Conservation (phyloP, 2,888 invertebrate species). For the Girardia tigrina region DNA sequence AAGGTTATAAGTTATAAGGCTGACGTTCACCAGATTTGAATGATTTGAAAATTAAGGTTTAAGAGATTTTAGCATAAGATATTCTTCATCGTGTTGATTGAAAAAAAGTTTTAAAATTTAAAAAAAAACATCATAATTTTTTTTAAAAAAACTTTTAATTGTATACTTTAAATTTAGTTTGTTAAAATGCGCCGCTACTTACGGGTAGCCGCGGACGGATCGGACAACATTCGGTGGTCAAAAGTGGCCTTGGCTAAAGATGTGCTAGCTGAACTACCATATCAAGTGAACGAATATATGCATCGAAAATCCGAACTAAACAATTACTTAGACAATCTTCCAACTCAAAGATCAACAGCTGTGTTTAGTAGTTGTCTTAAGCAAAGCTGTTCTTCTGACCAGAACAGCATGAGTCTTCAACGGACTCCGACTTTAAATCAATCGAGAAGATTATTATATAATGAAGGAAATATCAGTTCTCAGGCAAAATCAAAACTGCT, state of each 20-base stretch:
- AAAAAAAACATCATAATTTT: no score
- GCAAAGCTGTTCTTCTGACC: background rate
- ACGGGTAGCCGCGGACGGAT: constrained; percentile 36
- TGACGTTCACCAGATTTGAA: no score
- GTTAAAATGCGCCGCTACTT: constrained; percentile 36
- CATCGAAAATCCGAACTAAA: constrained; percentile 29
- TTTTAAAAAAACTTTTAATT: no score
- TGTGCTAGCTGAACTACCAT: constrained; percentile 36
- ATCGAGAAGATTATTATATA: background rate
- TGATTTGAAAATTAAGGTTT: no score
- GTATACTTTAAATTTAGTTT: no score
- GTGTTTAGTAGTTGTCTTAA: background rate
- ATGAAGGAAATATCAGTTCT: constrained; percentile 24
- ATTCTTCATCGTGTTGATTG: no score
- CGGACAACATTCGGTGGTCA: constrained; percentile 37
- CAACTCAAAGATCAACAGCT: constrained; percentile 12
- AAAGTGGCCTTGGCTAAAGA: constrained; percentile 37
- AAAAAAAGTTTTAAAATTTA: no score
- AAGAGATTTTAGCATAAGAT: no score
- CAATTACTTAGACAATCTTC: constrained; percentile 6
- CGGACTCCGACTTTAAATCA: constrained; percentile 24
- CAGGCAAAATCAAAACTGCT: constrained; percentile 15
- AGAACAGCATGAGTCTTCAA: background rate
- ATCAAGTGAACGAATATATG: constrained; percentile 34
- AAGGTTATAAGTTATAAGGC: no score